Conservation (phyloP, 2,113 vertebrate species). For the Okapia johnstoni region DNA sequence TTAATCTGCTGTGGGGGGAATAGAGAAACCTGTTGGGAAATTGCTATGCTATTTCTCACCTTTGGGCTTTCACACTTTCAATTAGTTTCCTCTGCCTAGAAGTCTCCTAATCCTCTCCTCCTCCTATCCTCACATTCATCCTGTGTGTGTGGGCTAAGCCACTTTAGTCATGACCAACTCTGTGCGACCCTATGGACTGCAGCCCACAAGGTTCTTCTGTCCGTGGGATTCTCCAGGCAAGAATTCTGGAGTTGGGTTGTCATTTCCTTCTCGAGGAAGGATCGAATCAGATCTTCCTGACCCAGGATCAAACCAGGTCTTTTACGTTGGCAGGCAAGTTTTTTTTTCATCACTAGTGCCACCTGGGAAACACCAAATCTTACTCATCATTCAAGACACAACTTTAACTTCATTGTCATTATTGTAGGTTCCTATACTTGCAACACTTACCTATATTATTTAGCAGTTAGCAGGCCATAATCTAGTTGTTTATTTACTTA, state of each 20-base stretch:
- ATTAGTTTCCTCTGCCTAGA: not conserved
- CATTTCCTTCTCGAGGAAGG: not conserved
- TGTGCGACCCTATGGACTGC: not conserved
- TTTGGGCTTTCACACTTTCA: not conserved
- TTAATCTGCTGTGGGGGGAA: not conserved
- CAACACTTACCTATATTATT: not conserved
- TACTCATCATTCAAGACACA: not conserved
- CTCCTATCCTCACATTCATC: not conserved
- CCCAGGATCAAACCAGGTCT: not conserved
- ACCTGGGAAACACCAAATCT: not conserved
- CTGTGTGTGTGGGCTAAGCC: not conserved
- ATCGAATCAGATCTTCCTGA: not conserved
- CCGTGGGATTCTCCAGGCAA: not conserved
- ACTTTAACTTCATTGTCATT: not conserved
- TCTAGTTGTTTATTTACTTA: not conserved
- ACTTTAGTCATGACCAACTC: not conserved
- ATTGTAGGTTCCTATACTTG: not conserved
- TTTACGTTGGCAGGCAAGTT: not conserved
- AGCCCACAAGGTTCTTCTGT: not conserved
- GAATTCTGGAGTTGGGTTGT: not conserved
- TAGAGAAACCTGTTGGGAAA: not conserved
- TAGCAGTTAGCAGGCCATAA: not conserved
- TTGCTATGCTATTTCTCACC: not conserved
- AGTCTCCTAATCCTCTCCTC: not conserved
- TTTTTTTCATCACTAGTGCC: not conserved